These are phyloP conservation scores for Bovichtus diacanthus DNA, from an alignment of 2,797 vertebrate genomes.

Conservation along the genomic window DNA sequence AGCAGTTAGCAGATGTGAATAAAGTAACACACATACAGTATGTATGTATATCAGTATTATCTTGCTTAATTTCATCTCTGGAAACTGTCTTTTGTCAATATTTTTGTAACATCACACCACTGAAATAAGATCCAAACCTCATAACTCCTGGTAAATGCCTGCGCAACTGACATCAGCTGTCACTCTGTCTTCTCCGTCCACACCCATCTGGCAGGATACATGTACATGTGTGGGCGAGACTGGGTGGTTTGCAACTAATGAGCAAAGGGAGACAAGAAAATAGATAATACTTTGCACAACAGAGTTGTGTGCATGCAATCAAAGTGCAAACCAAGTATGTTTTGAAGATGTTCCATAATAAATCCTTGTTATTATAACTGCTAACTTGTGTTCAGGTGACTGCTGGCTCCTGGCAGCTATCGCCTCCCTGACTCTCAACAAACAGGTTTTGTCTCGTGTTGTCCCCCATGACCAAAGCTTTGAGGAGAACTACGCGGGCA, in stretches of 20 bases:
- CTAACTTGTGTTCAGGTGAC: slow-evolving; percentile 75
- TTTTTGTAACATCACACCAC: not conserved
- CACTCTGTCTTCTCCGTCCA: not conserved
- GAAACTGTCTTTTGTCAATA: not conserved
- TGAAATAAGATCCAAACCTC: not conserved
- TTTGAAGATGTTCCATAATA: slow-evolving; percentile 19
- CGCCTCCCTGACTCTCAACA: slow-evolving; percentile 84
- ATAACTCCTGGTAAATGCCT: not conserved
- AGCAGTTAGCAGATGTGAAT: not conserved
- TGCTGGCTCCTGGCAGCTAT: slow-evolving; percentile 87
- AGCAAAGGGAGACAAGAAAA: not conserved
- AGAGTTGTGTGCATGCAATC: slow-evolving; percentile 10
- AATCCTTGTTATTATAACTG: not conserved
- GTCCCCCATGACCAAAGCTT: slow-evolving; percentile 83
- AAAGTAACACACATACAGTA: not conserved
- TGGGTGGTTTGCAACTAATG: not conserved
- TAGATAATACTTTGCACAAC: not conserved
- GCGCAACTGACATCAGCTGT: slow-evolving; percentile 5
- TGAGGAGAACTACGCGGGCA: slow-evolving; percentile 79
- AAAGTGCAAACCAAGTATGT: not conserved
- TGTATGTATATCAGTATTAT: not conserved
- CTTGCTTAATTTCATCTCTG: not conserved
- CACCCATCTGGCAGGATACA: slow-evolving; percentile 24
- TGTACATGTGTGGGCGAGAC: not conserved
- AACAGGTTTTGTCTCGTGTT: slow-evolving; percentile 79